Evolutionary conservation across 2,113 vertebrate genomes (phyloP), one percentile per base, ranked within the genome.

Genomic region (Emydura subglobosa): DNA sequence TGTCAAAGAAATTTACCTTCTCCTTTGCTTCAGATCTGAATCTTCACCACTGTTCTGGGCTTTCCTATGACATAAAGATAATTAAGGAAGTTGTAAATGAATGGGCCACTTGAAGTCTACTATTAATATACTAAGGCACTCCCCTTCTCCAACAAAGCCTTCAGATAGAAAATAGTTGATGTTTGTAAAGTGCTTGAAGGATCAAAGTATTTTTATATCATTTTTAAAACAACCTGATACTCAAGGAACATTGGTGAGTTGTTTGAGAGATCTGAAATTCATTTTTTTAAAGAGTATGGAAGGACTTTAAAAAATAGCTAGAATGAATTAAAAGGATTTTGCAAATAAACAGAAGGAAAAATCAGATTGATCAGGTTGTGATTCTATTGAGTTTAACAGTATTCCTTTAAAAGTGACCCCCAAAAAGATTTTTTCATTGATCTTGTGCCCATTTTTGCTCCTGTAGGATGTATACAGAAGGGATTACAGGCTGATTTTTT

Each of bases 21-120:
- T 98, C 96, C 98, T 98, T 79, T 98, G 98, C 94, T 99, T 99
- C 97, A 98, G 97, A 95, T 98, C 98, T 68, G 98, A 98, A 93
- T 99, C 98, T 94, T 99, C 98, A 3, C 98, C 97, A 93, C 97
- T 98, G 95, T 97, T 98, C 89, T 98, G 98, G 92, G 97, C 98
- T 97, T 98, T 99, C 98, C 99, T 99, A 92, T 79, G 81, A 91
- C 53, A 97, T 65, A 96, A 34, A 78, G 92, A 92, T 31, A 91
- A 88, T 94, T 78, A 88, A 96, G 47, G 55, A 97, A 72, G 44
- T 96, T 93, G 44, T 94, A 53, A 90, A 82, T 94, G 61, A 97
- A 25, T 1, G 1, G 17, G 6, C 85, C 21, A 85, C 9, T 85
- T 65, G 90, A 91, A 10, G 82, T 8, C 74, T 44, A 47, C 24